Base-by-base conservation (phyloP, 2,888 invertebrate genomes). In the Drosophila incognita region DNA sequence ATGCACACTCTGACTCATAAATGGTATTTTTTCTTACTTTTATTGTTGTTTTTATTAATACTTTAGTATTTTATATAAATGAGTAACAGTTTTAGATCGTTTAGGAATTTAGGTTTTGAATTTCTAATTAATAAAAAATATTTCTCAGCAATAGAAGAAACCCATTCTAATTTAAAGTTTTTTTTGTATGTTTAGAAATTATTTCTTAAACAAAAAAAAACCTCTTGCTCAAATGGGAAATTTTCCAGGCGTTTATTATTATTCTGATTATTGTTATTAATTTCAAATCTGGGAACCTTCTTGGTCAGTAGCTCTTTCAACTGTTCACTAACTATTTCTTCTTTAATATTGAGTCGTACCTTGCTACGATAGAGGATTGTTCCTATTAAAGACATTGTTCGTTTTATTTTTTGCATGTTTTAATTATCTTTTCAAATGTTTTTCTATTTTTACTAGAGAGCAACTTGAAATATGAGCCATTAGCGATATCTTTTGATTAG, bases 401-500 rank as follows among this genome's bases (percentile, higher is more conserved):
- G 4, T 27, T 1, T 46, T 46, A n/a, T 15, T n/a, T 4, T 46
- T 18, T 21, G 42, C 24, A 24, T 51, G 46, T 67, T 63, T 66
- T 63, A 58, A 63, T 67, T 52, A 63, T 29, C 24, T 40, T 57
- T 67, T 58, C 18, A 27, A 18, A 24, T 31, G 7, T 27, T 35
- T 18, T 33, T 13, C 49, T 54, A 40, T 48, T 24, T 67, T 56
- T 51, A 35, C 36, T 36, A 13, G 8, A 21, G 36, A 48, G 42
- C 27, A 27, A 24, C 36, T 40, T 27, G 4, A n/a, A 27, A 33
- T 53, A 24, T n/a, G 53, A 61, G 18, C 13, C 42, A 54, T 29
- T 38, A 24, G 21, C 48, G 40, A 76, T 53, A 76, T 66, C 67
- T 53, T 74, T 63, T 89, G 89, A 89, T 89, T 89, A 87, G 78